phyloP scores from a whole-genome alignment of 2,797 vertebrate species.

The Semaprochilodus insignis region DNA sequence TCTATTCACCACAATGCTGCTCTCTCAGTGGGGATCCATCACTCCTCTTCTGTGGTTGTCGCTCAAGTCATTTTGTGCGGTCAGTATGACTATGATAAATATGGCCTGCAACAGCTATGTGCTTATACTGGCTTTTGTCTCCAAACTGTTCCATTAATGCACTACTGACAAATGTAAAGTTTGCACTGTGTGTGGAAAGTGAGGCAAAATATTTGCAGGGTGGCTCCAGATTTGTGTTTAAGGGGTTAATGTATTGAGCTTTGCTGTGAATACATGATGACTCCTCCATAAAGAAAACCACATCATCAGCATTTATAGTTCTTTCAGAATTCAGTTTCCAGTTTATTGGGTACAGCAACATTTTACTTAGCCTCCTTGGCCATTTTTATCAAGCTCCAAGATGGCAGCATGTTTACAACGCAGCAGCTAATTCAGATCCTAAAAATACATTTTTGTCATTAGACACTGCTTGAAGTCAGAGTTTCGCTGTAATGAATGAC shows the following conservation, averaged over 20 bases:
- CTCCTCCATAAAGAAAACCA: background rate
- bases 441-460: too few species aligned
- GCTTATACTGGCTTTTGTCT: constrained; percentile 38
- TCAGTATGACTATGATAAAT: constrained; percentile 58
- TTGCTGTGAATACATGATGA: background rate
- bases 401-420: too few species aligned
- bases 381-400: too few species aligned
- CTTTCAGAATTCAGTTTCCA: background rate
- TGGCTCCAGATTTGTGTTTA: background rate
- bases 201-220: background rate
- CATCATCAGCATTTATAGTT: background rate
- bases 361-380: too few species aligned
- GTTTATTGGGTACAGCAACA: too few species aligned
- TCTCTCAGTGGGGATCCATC: constrained; percentile 68
- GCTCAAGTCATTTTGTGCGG: constrained; percentile 36
- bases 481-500: too few species aligned
- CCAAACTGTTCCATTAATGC: constrained; percentile 5
- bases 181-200: background rate
- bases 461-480: too few species aligned
- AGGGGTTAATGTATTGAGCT: background rate
- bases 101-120: constrained; percentile 26
- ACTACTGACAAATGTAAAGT: constrained; percentile 29
- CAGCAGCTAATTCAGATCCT: too few species aligned
- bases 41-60: constrained; percentile 42
- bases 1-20: constrained; percentile 73